A percentile compares a stretch with the other conserved stretches of the same genome.
phyloP scores from a whole-genome alignment of 1,140 invertebrate genomes.

The Lycorma delicatula region DNA sequence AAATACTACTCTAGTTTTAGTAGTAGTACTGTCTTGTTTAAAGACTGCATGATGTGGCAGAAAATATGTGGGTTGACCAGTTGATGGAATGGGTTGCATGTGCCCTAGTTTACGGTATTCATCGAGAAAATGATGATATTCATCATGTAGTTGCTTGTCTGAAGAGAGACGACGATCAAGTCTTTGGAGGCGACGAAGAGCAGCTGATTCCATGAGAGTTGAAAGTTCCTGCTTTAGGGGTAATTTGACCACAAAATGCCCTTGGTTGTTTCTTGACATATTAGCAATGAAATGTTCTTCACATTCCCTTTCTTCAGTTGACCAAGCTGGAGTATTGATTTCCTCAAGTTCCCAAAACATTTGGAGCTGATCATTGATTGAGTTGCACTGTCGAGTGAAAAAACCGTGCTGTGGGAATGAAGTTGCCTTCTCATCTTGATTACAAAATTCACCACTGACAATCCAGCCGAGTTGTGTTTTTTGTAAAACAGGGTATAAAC shows the following conservation, averaged over 20 bases:
- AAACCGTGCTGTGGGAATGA: background rate
- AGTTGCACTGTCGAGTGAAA: background rate
- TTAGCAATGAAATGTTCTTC: constrained; percentile 7
- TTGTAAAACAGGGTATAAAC: background rate
- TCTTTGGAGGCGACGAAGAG: background rate
- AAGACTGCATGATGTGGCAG: constrained; percentile 18
- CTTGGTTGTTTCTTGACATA: background rate
- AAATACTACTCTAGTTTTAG: constrained; percentile 19
- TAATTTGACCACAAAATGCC: constrained; percentile 6
- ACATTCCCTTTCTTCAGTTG: constrained; percentile 10
- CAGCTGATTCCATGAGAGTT: constrained; percentile 3
- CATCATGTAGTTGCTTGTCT: background rate
- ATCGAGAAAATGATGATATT: background rate
- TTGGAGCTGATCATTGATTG: background rate
- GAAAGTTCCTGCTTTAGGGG: constrained; percentile 1
- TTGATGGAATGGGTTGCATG: background rate
- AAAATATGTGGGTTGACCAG: constrained; percentile 16
- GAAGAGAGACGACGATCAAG: background rate
- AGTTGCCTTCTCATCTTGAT: background rate
- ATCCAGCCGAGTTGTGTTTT: background rate
- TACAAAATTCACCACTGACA: background rate
- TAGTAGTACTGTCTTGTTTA: constrained; percentile 10
- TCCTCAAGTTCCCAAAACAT: constrained; percentile 8
- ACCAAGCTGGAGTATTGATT: background rate
- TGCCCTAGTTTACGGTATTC: constrained; percentile 7